Percentiles rank a stretch among this genome's conserved stretches.
phyloP scores from a whole-genome alignment of 2,888 invertebrate species.

The Sinotaia quadrata region DNA sequence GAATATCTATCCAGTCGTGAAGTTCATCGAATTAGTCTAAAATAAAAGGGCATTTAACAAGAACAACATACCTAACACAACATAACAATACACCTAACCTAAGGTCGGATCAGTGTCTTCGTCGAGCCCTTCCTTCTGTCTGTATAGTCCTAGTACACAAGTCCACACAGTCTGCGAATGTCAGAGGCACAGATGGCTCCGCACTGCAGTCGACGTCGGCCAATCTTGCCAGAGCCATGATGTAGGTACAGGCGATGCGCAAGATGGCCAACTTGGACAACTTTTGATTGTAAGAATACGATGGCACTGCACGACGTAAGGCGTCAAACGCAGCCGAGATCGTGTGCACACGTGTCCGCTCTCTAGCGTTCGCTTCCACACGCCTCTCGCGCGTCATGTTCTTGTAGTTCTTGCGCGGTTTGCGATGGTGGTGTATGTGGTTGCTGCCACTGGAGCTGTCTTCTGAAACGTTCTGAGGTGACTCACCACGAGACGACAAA shows the following conservation, averaged over 20 bases:
- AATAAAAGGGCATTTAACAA: no score
- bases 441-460: conserved; percentile 10
- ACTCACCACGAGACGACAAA: conserved; percentile 24
- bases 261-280: conserved; percentile 92
- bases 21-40: no score
- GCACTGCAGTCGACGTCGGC: conserved; percentile 81
- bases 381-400: conserved; percentile 94
- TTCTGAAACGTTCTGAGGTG: conserved; percentile 34
- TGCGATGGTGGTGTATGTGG: conserved; percentile 38
- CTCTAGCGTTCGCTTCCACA: conserved; percentile 94
- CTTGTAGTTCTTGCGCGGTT: conserved; percentile 82
- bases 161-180: conserved; percentile 85
- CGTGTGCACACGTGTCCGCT: conserved; percentile 92
- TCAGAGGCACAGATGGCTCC: conserved; percentile 75
- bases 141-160: conserved; percentile 92
- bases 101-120: conserved; percentile 72
- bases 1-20: no score
- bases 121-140: conserved; percentile 89
- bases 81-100: not conserved
- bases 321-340: conserved; percentile 96
- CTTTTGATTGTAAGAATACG: conserved; percentile 94
- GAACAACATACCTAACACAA: not conserved
- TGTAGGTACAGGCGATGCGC: conserved; percentile 94
- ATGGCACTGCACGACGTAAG: conserved; percentile 85
- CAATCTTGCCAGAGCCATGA: conserved; percentile 86